Conservation (phyloP, 2,113 vertebrate species). For the Rattus rattus region DNA sequence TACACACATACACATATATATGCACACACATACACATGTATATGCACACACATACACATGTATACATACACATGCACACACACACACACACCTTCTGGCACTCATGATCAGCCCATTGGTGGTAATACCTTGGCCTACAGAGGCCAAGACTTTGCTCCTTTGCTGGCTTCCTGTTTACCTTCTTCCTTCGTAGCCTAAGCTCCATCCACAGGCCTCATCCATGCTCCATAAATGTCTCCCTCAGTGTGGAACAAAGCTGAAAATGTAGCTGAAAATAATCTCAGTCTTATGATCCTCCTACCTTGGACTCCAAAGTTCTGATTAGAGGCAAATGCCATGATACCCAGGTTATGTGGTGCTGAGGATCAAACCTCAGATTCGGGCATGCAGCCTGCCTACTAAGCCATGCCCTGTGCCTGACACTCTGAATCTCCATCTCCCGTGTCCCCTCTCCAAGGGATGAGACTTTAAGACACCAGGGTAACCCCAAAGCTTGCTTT, state of each 20-base stretch:
- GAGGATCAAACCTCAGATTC: not conserved
- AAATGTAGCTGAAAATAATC: not conserved
- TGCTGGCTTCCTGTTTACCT: not conserved
- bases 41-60: no score
- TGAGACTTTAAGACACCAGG: not conserved
- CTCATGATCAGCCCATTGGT: not conserved
- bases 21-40: no score
- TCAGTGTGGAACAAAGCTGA: not conserved
- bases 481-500: not conserved
- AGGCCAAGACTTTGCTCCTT: not conserved
- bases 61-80: no score
- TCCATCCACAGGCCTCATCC: not conserved
- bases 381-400: not conserved
- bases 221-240: not conserved
- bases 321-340: not conserved
- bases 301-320: not conserved
- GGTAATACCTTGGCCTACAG: no score
- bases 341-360: not conserved
- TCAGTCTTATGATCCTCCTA: not conserved
- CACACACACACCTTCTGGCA: no score
- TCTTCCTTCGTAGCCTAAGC: not conserved
- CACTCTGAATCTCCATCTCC: not conserved
- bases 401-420: not conserved
- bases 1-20: no score
- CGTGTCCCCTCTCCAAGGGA: not conserved